Evolutionary conservation across 37 sponge, comb jelly and placozoan species (phyloP).

Genomic region (Tethya wilhelma): DNA sequence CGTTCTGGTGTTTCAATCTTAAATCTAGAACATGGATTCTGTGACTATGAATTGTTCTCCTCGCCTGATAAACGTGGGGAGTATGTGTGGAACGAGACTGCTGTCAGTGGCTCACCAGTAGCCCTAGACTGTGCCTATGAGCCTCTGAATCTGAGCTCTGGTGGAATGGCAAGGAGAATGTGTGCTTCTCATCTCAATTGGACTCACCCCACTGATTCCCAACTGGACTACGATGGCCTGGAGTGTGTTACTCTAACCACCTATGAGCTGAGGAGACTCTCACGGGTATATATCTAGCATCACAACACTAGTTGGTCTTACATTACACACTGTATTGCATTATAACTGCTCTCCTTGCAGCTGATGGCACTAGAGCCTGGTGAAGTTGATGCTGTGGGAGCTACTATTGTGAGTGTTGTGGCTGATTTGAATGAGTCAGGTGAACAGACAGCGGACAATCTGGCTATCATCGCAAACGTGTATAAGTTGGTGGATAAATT

Average conservation of each 20-base stretch:
- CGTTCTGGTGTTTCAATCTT: too few species aligned
- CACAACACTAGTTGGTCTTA: too few species aligned
- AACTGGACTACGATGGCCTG: constrained; percentile 26
- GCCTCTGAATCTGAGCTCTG: neutral
- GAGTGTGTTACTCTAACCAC: constrained; percentile 26
- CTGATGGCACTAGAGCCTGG: too few species aligned
- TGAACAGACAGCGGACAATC: constrained; percentile 21
- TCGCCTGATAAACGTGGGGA: constrained; percentile 13
- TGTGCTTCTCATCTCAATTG: neutral
- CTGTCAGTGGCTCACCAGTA: neutral
- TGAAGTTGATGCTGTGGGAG: neutral
- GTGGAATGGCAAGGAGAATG: neutral
- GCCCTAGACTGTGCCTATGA: constrained; percentile 1
- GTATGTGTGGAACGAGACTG: constrained; percentile 42
- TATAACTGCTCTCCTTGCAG: too few species aligned
- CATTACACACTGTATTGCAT: too few species aligned
- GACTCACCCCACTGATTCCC: too few species aligned
- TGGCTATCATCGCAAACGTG: constrained; percentile 15
- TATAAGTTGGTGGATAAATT: neutral
- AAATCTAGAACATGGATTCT: constrained; percentile 56
- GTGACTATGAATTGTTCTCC: constrained; percentile 3
- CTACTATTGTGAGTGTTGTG: neutral
- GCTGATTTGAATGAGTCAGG: neutral
- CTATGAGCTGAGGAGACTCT: neutral
- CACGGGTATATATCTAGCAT: neutral